Evolutionary conservation across 1,140 invertebrate genomes (phyloP).

Genomic region (Metaphire vulgaris): DNA sequence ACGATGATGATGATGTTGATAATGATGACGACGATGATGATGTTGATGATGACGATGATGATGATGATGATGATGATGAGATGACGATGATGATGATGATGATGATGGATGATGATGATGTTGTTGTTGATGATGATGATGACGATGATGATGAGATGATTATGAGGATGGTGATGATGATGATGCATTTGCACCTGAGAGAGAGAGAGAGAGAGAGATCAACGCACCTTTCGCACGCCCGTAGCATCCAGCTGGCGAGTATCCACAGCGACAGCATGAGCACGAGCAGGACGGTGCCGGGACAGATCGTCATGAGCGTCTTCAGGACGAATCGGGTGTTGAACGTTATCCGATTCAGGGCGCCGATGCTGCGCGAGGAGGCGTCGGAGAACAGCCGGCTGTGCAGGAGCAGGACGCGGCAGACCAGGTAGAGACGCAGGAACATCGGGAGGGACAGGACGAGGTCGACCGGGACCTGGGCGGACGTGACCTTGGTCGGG

Average conservation of each 20-base stretch:
- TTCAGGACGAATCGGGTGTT: slow-evolving; percentile 98
- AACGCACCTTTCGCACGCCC: slow-evolving; percentile 95
- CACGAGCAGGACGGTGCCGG: slow-evolving; percentile 91
- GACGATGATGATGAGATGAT: neutral
- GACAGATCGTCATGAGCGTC: slow-evolving; percentile 99
- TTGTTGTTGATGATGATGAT: neutral
- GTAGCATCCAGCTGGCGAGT: slow-evolving; percentile 94
- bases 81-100: slow-evolving; percentile 9
- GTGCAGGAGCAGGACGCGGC: slow-evolving; percentile 96
- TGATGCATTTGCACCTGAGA: too few species aligned
- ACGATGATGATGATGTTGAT: slow-evolving; percentile 13
- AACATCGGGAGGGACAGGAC: slow-evolving; percentile 98
- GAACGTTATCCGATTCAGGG: slow-evolving; percentile 98
- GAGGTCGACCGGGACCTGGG: slow-evolving; percentile 63
- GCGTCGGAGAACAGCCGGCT: slow-evolving; percentile 98
- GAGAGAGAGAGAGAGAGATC: too few species aligned
- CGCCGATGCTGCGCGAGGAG: slow-evolving; percentile 72
- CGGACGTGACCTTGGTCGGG: neutral
- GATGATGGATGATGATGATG: neutral
- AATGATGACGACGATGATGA: slow-evolving; percentile 11
- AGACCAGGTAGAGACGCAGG: slow-evolving; percentile 95
- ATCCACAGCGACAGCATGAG: slow-evolving; percentile 99
- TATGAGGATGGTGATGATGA: neutral
- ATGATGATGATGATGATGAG: slow-evolving; percentile 17
- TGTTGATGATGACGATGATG: slow-evolving; percentile 18